Evolutionary conservation across 2,888 invertebrate genomes (phyloP).

Genomic region (Tethea ocularis): DNA sequence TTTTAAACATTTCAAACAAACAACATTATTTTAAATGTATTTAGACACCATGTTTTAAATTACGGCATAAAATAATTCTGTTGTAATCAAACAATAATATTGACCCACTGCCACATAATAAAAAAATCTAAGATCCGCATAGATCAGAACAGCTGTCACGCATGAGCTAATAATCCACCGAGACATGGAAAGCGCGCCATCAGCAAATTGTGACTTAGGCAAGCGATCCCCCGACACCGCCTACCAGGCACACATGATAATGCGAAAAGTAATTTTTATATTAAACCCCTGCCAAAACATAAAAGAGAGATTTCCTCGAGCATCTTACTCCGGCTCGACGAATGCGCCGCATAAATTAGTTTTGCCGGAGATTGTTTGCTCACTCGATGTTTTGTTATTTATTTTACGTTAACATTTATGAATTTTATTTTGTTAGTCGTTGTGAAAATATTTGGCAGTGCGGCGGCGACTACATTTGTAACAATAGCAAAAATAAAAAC

Average conservation of each 20-base stretch:
- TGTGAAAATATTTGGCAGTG: constrained; percentile 21
- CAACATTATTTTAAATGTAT: no score
- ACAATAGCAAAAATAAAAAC: constrained; percentile 19
- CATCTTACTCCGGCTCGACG: constrained; percentile 61
- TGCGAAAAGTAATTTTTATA: constrained; percentile 80
- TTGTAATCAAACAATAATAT: neutral
- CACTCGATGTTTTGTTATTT: constrained; percentile 64
- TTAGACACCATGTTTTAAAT: no score
- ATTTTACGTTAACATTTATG: constrained; percentile 74
- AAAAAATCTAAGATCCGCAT: constrained; percentile 46
- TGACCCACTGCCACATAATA: neutral
- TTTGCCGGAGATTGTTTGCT: constrained; percentile 78
- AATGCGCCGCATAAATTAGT: constrained; percentile 80
- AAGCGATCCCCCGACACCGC: constrained; percentile 51
- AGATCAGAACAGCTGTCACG: constrained; percentile 72
- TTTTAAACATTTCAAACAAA: no score
- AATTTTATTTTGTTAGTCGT: constrained; percentile 49
- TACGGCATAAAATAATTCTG: no score
- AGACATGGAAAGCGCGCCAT: constrained; percentile 60
- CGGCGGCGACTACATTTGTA: constrained; percentile 34
- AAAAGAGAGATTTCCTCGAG: constrained; percentile 70
- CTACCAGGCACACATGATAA: constrained; percentile 75
- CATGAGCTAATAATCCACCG: constrained; percentile 73
- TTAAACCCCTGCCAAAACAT: constrained; percentile 79
- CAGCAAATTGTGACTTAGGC: constrained; percentile 55